Evolutionary conservation across 2,797 vertebrate genomes (phyloP).

Genomic region (Phataginus tetradactyla): DNA sequence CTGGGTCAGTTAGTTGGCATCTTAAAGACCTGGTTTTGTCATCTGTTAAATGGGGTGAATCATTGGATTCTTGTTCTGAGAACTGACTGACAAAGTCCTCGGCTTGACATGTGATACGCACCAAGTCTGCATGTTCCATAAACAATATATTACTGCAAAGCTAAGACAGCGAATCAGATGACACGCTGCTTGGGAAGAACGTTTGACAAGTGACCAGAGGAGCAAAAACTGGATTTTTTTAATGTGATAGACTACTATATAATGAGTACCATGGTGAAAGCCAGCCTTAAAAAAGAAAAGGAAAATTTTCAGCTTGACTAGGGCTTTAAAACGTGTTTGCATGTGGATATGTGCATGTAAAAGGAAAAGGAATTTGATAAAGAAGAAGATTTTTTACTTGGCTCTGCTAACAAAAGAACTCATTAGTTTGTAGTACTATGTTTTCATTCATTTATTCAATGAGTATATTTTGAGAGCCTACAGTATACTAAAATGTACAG

Average conservation of each 20-base stretch:
- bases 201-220: neutral
- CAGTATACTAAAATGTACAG: neutral
- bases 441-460: neutral
- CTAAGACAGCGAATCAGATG: constrained; percentile 20
- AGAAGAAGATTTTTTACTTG: neutral
- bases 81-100: neutral
- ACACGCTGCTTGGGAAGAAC: neutral
- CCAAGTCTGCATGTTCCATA: neutral
- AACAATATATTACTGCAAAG: neutral
- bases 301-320: neutral
- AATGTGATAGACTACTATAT: neutral
- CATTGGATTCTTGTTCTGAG: neutral
- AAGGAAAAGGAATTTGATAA: neutral
- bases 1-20: neutral
- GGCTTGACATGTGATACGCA: neutral
- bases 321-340: neutral
- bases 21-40: constrained; percentile 23
- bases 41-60: neutral
- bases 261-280: neutral
- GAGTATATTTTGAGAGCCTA: neutral
- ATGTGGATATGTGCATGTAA: neutral
- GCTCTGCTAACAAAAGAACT: neutral
- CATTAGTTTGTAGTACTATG: neutral
- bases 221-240: neutral
- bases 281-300: neutral